phyloP scores from a whole-genome alignment of 2,797 vertebrate genomes.

The Pitangus sulphuratus region DNA sequence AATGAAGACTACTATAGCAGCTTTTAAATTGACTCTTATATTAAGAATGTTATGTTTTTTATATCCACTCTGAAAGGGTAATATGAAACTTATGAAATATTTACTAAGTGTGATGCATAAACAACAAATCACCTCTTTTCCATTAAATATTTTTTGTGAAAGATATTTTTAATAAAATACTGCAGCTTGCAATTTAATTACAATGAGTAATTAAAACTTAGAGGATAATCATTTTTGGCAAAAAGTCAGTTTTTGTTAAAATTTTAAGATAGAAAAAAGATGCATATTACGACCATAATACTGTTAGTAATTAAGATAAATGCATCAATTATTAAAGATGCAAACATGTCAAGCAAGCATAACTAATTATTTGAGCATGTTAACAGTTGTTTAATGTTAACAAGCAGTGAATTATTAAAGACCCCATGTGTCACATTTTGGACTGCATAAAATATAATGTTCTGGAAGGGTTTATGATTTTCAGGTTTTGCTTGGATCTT shows the following conservation, averaged over 20 bases:
- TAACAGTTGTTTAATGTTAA: slow-evolving; percentile 99
- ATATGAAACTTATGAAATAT: slow-evolving; percentile 84
- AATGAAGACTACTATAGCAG: slow-evolving; percentile 45
- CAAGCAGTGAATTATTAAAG: slow-evolving; percentile 99
- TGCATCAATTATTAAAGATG: slow-evolving; percentile 99
- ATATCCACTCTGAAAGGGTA: slow-evolving; percentile 76
- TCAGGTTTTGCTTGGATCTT: slow-evolving; percentile 80
- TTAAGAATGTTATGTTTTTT: slow-evolving; percentile 75
- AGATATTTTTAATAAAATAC: slow-evolving; percentile 83
- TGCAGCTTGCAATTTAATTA: slow-evolving; percentile 92
- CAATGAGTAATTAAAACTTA: slow-evolving; percentile 96
- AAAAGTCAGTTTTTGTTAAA: slow-evolving; percentile 87
- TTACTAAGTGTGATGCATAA: slow-evolving; percentile 80
- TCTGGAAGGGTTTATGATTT: slow-evolving; percentile 79
- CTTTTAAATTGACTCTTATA: slow-evolving; percentile 72
- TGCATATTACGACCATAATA: slow-evolving; percentile 90
- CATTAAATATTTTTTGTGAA: slow-evolving; percentile 80
- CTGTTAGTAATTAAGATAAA: slow-evolving; percentile 99
- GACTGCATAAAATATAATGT: slow-evolving; percentile 89
- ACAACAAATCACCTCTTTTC: slow-evolving; percentile 83
- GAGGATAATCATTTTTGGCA: slow-evolving; percentile 92
- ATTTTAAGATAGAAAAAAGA: slow-evolving; percentile 89
- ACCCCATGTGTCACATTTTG: slow-evolving; percentile 88
- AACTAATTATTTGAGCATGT: slow-evolving; percentile 99
- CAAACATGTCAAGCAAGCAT: slow-evolving; percentile 99